phyloP scores from a whole-genome alignment of 92 coral and sea anemone species.

The Actinernus sp. region DNA sequence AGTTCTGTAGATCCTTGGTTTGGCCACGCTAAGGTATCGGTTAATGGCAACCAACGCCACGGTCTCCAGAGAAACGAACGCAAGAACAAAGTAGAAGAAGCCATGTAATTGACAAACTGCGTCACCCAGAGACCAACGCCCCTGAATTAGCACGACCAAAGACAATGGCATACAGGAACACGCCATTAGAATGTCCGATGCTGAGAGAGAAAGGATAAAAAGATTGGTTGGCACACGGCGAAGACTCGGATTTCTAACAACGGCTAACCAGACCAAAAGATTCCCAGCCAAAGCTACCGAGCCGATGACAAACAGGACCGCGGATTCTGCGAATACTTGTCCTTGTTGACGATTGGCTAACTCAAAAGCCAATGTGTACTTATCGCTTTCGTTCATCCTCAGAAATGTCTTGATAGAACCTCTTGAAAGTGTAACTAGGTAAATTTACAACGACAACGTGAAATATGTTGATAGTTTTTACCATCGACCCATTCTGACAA shows the following conservation, averaged over 20 bases:
- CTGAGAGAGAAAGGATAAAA: conserved; percentile 62
- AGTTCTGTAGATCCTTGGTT: conserved; percentile 46
- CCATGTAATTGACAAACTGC: conserved; percentile 72
- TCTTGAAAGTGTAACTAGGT: too few relatives aligned
- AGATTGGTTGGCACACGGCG: conserved; percentile 65
- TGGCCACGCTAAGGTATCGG: conserved; percentile 68
- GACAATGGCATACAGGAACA: conserved; percentile 72
- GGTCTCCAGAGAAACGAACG: conserved; percentile 62
- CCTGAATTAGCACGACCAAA: conserved; percentile 49
- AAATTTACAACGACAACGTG: too few relatives aligned
- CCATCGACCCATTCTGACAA: background rate
- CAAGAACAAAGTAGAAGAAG: conserved; percentile 48
- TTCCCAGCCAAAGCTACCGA: conserved; percentile 61
- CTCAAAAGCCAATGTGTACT: background rate
- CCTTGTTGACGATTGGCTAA: conserved; percentile 23
- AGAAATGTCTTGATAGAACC: too few relatives aligned
- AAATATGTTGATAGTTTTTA: background rate
- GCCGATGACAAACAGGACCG: conserved; percentile 35
- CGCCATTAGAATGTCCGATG: conserved; percentile 69
- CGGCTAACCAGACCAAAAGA: conserved; percentile 47
- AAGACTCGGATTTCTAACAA: conserved; percentile 46
- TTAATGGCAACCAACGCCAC: conserved; percentile 78
- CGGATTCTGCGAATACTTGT: conserved; percentile 40
- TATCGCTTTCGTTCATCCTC: background rate
- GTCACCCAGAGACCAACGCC: conserved; percentile 54